Evolutionary conservation across 2,113 vertebrate species (phyloP), one percentile per base, ranked within the genome.

Genomic region (Laticauda laticaudata): DNA sequence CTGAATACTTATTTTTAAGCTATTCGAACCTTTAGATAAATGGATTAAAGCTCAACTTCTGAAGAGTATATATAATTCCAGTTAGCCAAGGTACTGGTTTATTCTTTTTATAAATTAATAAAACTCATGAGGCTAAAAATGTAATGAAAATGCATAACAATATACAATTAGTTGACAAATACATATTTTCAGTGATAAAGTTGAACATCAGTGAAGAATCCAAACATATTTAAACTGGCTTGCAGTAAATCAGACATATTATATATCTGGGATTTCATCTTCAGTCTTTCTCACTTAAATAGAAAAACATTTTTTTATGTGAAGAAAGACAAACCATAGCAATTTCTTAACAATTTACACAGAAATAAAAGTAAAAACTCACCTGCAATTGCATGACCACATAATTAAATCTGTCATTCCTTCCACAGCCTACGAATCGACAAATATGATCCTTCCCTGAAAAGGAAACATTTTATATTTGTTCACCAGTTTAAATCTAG

Each of bases 351-450:
- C 34, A 59, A 39, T 43, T 56, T 39, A 81, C 34, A 90, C 8
- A 61, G 53, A 24, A 9, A 92, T 51, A 45, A 93, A 89, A 81
- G 24, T 89, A 90, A 64, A 69, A 87, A 96, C 98, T 90, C 95
- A 99, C 99, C 98, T 99, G 99, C 90, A 99, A 98, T 91, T 99
- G 99, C 99, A 99, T 99, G 95, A 99, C 99, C 94, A 99, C 99
- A 69, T 99, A 99, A 97, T 99, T 99, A 98, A 99, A 99, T 94
- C 99, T 98, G 96, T 99, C 99, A 85, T 99, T 99, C 92, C 99
- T 98, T 95, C 99, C 99, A 97, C 99, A 99, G 94, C 99, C 99
- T 96, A 99, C 98, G 95, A 99, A 99, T 96, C 98, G 98, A 96
- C 99, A 99, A 92, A 99, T 98, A 75, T 99, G 99, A 97, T 99